These are phyloP conservation scores for Dermatemys mawii DNA, from an alignment of 2,113 vertebrate genomes.

Conservation along the genomic window DNA sequence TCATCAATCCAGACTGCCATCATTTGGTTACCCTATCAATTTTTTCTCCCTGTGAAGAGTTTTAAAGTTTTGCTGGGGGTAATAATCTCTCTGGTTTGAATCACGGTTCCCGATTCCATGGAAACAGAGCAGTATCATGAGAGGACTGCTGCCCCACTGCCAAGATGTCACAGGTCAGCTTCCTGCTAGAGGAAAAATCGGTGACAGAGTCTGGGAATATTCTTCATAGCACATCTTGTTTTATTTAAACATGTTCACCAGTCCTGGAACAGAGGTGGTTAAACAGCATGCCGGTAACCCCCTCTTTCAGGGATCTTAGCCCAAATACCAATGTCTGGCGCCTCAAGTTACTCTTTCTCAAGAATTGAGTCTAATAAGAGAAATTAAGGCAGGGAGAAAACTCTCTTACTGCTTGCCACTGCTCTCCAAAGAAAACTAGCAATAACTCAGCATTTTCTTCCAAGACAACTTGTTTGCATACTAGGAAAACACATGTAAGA, in stretches of 20 bases:
- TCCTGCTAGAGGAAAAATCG: background rate
- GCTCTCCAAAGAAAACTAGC: background rate
- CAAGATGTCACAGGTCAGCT: background rate
- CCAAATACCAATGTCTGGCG: background rate
- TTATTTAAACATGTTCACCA: background rate
- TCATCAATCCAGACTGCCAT: too few species aligned
- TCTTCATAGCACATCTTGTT: background rate
- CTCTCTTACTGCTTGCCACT: background rate
- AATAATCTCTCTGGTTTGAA: too few species aligned
- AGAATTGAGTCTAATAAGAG: background rate
- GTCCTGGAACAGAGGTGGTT: background rate
- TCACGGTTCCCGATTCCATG: too few species aligned
- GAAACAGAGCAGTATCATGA: background rate
- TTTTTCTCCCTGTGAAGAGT: too few species aligned
- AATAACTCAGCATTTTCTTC: background rate
- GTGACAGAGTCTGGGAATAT: background rate
- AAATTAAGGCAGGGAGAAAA: background rate
- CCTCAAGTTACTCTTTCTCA: background rate
- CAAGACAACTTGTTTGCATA: background rate
- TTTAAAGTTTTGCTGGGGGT: too few species aligned
- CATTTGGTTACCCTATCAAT: too few species aligned
- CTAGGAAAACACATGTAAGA: background rate
- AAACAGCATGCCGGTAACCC: background rate
- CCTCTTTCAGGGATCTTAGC: background rate
- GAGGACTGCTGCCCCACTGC: background rate